Evolutionary conservation across 2,888 invertebrate genomes (phyloP).

Genomic region (Cheilosia variabilis): DNA sequence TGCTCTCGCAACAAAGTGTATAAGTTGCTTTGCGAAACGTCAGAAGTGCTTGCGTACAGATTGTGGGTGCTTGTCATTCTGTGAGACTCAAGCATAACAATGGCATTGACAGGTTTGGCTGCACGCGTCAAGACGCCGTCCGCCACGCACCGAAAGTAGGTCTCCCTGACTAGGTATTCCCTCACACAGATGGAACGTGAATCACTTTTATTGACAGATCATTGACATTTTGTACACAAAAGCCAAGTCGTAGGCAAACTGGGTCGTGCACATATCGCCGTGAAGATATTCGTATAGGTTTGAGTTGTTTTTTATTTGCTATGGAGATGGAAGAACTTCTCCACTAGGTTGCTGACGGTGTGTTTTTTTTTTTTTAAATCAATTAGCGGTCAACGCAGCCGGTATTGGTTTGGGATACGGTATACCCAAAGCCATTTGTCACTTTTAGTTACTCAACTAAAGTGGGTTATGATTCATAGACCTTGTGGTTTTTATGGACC

Average conservation of each 20-base stretch:
- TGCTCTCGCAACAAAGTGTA: slow-evolving; percentile 1
- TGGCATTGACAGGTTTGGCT: slow-evolving; percentile 15
- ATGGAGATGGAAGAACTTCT: slow-evolving; percentile 8
- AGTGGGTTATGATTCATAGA: slow-evolving; percentile 33
- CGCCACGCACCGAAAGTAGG: slow-evolving; percentile 37
- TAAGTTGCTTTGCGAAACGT: neutral
- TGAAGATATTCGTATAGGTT: slow-evolving; percentile 14
- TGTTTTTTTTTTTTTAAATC: slow-evolving; percentile 11
- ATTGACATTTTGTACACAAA: slow-evolving; percentile 45
- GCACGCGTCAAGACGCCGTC: neutral
- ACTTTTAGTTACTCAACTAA: slow-evolving; percentile 22
- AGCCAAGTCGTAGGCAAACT: slow-evolving; percentile 54
- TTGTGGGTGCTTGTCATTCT: neutral
- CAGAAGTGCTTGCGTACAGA: neutral
- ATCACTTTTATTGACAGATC: slow-evolving; percentile 64
- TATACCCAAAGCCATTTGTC: neutral
- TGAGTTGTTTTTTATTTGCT: slow-evolving; percentile 29
- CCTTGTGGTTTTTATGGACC: slow-evolving; percentile 34
- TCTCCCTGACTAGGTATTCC: slow-evolving; percentile 11
- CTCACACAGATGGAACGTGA: slow-evolving; percentile 6
- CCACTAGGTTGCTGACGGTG: neutral
- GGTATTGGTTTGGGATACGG: neutral
- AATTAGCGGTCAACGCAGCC: slow-evolving; percentile 39
- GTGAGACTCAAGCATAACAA: too few species aligned
- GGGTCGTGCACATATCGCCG: slow-evolving; percentile 43